Evolutionary conservation across 2,888 invertebrate genomes (phyloP).

Genomic region (Nysson spinosus): DNA sequence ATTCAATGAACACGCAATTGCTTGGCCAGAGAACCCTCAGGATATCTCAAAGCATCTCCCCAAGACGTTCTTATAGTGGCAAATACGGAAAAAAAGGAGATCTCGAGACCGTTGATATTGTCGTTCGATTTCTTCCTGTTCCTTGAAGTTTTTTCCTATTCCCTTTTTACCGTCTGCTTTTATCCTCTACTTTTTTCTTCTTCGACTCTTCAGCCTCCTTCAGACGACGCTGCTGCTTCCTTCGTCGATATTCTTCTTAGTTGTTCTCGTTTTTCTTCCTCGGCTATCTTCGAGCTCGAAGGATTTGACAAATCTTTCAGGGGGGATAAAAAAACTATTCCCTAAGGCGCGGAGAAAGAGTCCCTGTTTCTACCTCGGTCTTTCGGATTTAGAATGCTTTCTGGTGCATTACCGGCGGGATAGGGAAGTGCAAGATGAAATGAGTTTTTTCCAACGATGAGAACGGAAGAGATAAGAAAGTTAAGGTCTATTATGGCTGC

Average conservation of each 20-base stretch:
- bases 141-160: background rate
- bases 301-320: conserved; percentile 15
- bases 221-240: background rate
- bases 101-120: conserved; percentile 5
- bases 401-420: background rate
- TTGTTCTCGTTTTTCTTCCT: conserved; percentile 4
- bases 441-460: background rate
- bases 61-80: conserved; percentile 7
- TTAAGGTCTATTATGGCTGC: too few species aligned
- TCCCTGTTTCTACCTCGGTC: background rate
- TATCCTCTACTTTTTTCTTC: background rate
- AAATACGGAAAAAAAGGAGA: conserved; percentile 10
- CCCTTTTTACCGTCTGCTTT: background rate
- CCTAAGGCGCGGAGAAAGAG: background rate
- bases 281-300: conserved; percentile 17
- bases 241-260: conserved; percentile 3
- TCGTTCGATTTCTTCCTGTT: conserved; percentile 19
- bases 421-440: background rate
- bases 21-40: conserved; percentile 15
- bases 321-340: conserved; percentile 13
- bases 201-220: background rate
- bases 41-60: conserved; percentile 22
- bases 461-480: background rate
- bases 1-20: conserved; percentile 3
- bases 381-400: background rate